phyloP scores from a whole-genome alignment of 92 coral and sea anemone species.

The Epizoanthus illoricatus region DNA sequence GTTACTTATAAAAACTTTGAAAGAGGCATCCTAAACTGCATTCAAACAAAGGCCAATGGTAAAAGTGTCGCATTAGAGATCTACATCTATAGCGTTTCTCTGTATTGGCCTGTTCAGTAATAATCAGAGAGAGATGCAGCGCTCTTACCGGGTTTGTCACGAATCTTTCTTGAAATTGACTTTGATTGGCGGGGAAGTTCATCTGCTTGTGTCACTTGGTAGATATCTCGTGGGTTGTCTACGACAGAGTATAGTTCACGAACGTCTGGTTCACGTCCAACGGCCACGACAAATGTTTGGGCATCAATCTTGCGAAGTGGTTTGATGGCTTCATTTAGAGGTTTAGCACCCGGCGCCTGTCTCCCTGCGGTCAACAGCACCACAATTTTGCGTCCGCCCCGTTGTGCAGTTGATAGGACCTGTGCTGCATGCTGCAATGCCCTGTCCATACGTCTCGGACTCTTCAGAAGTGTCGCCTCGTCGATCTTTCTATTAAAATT shows the following conservation, averaged over 20 bases:
- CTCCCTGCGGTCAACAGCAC: slow-evolving; percentile 47
- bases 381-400: slow-evolving; percentile 40
- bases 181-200: no score
- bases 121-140: no score
- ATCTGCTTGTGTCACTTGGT: not conserved
- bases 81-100: no score
- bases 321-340: slow-evolving; percentile 33
- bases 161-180: no score
- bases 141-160: no score
- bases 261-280: slow-evolving; percentile 18
- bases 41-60: no score
- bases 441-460: slow-evolving; percentile 20
- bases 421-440: slow-evolving; percentile 39
- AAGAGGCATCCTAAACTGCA: no score
- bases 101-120: no score
- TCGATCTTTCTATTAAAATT: slow-evolving; percentile 22
- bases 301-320: slow-evolving; percentile 44
- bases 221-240: slow-evolving; percentile 10
- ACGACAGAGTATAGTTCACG: slow-evolving; percentile 6
- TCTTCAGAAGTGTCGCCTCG: slow-evolving; percentile 31
- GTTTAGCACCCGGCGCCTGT: slow-evolving; percentile 25
- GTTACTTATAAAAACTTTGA: no score
- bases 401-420: slow-evolving; percentile 15
- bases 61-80: no score
- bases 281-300: slow-evolving; percentile 36